These are phyloP conservation scores for Bombus picipes DNA, from an alignment of 1,140 invertebrate species.

Conservation along the genomic window DNA sequence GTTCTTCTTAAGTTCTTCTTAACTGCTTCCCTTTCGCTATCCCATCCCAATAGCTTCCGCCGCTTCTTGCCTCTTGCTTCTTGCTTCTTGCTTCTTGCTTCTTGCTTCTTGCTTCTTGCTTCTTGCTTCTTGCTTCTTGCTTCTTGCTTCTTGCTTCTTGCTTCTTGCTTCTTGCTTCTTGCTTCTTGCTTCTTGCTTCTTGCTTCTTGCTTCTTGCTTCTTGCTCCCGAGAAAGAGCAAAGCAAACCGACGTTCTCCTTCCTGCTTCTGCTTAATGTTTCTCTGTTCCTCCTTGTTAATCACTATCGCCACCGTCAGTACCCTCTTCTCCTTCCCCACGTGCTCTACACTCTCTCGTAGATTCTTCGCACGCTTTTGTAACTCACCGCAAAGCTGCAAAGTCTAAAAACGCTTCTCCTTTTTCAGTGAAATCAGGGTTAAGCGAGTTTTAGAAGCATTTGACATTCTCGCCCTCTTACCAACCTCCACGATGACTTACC, in stretches of 20 bases:
- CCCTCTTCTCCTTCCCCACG: background rate
- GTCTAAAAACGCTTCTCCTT: background rate
- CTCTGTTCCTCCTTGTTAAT: constrained; percentile 21
- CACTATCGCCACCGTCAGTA: background rate
- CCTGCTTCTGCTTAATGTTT: background rate
- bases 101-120: background rate
- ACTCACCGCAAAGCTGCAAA: constrained; percentile 31
- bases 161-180: too few relatives aligned
- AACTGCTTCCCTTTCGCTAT: too few relatives aligned
- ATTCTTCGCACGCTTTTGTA: constrained; percentile 39
- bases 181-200: too few relatives aligned
- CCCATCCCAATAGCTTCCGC: background rate
- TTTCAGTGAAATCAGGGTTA: constrained; percentile 31
- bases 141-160: background rate
- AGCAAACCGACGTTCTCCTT: constrained; percentile 1
- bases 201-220: background rate
- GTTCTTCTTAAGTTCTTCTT: background rate
- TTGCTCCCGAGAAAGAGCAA: background rate
- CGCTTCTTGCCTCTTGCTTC: too few relatives aligned
- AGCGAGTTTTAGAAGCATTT: constrained; percentile 39
- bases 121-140: too few relatives aligned
- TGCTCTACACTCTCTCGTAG: background rate
- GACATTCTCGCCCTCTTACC: background rate
- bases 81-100: background rate
- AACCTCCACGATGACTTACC: background rate